Evolutionary conservation across 2,113 vertebrate species (phyloP), one percentile per base, ranked within the genome.

Genomic region (Oceanodroma tethys): DNA sequence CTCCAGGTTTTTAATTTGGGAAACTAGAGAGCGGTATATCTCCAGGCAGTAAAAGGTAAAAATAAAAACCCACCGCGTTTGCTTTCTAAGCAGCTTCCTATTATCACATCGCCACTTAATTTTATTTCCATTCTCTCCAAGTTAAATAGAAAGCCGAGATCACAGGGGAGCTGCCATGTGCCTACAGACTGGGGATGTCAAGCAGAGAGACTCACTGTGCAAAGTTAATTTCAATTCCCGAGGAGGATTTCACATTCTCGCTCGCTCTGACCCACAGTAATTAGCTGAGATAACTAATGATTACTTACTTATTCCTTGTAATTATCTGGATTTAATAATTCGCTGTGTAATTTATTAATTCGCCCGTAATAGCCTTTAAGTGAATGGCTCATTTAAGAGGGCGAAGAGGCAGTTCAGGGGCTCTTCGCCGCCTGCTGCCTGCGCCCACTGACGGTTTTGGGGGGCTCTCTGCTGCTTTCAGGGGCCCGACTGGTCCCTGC

Each of bases 331-430:
- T 99, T 99, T 99, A 99, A 99, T 99, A 99, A 99, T 99, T 99
- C 98, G 98, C 98, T 99, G 99, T 99, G 99, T 99, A 99, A 99
- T 99, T 99, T 99, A 99, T 99, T 99, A 99, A 99, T 99, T 99
- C 98, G 72, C 98, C 98, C 98, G 97, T 99, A 99, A 99, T 99
- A 99, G 98, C 98, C 98, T 99, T 99, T 99, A 99, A 99, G 99
- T 98, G 98, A 99, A 99, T 98, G 98, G 98, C 98, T 99, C 98
- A 97, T 99, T 99, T 98, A 99, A 98, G 97, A 98, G 97, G 97
- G 96, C 82, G 91, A 95, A 94, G 98, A 97, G 90, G 93, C 89
- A 78, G 93, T 97, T 96, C 91, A 74, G 96, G 86, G 94, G 97
- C 97, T 98, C 97, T 91, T 98, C 95, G 91, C 96, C 96, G 98